Evolutionary conservation across 1,140 invertebrate species (phyloP).

Genomic region (Anastatus disparis): DNA sequence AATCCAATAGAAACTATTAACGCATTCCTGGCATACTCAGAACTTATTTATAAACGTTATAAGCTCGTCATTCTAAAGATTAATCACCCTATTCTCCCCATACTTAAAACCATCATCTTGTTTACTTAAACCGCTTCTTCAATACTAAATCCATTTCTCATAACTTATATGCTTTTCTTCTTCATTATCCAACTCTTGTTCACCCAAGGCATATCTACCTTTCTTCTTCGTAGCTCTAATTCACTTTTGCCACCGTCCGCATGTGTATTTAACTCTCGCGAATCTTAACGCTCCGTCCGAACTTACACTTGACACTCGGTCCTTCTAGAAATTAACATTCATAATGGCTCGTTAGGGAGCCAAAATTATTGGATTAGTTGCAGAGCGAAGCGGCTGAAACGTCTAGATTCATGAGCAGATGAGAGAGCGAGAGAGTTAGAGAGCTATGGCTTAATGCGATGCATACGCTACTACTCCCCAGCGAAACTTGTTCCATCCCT

Average conservation of each 20-base stretch:
- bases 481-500: not conserved
- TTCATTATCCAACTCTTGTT: conserved; percentile 33
- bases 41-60: not conserved
- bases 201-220: not conserved
- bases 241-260: conserved; percentile 3
- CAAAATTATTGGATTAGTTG: conserved; percentile 41
- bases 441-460: conserved; percentile 23
- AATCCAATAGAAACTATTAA: not conserved
- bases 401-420: conserved; percentile 18
- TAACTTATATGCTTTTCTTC: not conserved
- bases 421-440: not conserved
- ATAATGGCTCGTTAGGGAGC: conserved; percentile 40
- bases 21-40: not conserved
- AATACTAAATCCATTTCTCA: not conserved
- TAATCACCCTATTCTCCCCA: conserved; percentile 1
- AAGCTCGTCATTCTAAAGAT: not conserved
- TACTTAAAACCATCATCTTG: not conserved
- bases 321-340: conserved; percentile 37
- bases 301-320: conserved; percentile 36
- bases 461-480: conserved; percentile 25
- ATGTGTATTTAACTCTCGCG: conserved; percentile 15
- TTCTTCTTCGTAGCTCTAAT: not conserved
- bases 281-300: not conserved
- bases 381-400: not conserved
- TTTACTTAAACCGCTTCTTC: not conserved